These are phyloP conservation scores for Zosterops hypoxanthus DNA, from an alignment of 2,113 vertebrate species.

Conservation along the genomic window DNA sequence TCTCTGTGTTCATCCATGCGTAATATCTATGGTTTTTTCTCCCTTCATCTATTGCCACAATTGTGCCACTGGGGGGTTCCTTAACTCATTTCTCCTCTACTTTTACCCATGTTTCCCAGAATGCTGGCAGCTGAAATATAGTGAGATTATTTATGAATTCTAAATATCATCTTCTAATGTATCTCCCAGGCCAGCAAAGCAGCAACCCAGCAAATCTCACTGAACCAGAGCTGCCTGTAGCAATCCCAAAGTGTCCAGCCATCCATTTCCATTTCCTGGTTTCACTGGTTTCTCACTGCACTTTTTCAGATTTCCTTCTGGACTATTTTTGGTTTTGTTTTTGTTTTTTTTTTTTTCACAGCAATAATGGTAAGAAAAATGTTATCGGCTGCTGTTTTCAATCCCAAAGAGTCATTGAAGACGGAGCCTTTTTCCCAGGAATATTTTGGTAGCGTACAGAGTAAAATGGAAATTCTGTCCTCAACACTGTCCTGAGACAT, in stretches of 20 bases:
- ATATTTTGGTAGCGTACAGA: neutral
- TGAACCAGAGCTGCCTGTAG: constrained; percentile 36
- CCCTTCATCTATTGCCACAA: constrained; percentile 9
- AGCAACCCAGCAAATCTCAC: constrained; percentile 11
- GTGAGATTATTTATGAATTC: constrained; percentile 51
- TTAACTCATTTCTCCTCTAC: constrained; percentile 10
- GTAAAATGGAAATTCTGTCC: neutral
- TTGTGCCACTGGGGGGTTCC: neutral
- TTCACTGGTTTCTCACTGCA: neutral
- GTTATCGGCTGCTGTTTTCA: neutral
- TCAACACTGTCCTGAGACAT: accelerated
- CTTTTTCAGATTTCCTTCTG: neutral
- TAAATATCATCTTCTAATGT: constrained; percentile 30
- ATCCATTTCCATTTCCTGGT: constrained; percentile 17
- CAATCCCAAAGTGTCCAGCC: neutral
- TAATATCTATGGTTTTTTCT: neutral
- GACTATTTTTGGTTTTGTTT: neutral
- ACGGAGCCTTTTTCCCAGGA: neutral
- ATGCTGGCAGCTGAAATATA: constrained; percentile 15
- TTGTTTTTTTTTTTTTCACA: neutral
- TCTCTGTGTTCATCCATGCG: neutral
- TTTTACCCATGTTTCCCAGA: constrained; percentile 28
- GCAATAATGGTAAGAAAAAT: neutral
- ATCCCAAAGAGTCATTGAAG: neutral
- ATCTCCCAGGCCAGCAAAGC: constrained; percentile 32